Percentiles rank a stretch among this genome's conserved stretches.
These are phyloP conservation scores for Cheumatopsyche charites DNA, from an alignment of 1,140 invertebrate genomes.

Conservation along the genomic window DNA sequence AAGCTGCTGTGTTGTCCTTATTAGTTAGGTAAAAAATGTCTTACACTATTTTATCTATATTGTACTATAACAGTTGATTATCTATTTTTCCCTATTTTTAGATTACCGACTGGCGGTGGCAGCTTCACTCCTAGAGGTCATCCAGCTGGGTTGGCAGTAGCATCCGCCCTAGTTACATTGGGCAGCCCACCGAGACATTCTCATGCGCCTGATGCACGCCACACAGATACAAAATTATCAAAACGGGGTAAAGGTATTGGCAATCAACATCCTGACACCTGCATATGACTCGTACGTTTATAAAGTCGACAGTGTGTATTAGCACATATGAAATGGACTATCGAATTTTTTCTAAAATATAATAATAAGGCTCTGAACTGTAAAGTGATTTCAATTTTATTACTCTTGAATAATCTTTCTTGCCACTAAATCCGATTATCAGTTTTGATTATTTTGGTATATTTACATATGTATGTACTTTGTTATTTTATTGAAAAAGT, in stretches of 20 bases:
- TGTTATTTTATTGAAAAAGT: too few relatives aligned
- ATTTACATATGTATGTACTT: too few relatives aligned
- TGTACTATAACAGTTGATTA: neutral
- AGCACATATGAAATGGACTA: neutral
- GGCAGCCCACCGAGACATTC: constrained; percentile 73
- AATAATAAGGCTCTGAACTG: neutral
- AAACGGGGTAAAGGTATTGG: constrained; percentile 39
- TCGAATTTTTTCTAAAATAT: neutral
- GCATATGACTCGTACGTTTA: constrained; percentile 41
- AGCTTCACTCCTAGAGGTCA: constrained; percentile 79
- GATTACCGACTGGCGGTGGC: constrained; percentile 52
- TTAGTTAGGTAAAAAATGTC: constrained; percentile 69
- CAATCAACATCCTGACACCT: constrained; percentile 46
- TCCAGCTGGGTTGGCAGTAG: constrained; percentile 81
- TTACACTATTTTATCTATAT: too few relatives aligned
- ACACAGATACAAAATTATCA: constrained; percentile 38
- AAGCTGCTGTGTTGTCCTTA: constrained; percentile 91
- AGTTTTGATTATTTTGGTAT: too few relatives aligned
- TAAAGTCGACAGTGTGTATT: constrained; percentile 19
- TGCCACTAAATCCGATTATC: too few relatives aligned
- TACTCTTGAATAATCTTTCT: too few relatives aligned
- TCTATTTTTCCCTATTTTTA: neutral
- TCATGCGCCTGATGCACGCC: constrained; percentile 33
- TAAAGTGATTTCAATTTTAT: too few relatives aligned
- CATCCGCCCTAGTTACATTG: constrained; percentile 83